These are phyloP conservation scores for Osmerus mordax DNA, from an alignment of 2,113 vertebrate species.

Conservation along the genomic window DNA sequence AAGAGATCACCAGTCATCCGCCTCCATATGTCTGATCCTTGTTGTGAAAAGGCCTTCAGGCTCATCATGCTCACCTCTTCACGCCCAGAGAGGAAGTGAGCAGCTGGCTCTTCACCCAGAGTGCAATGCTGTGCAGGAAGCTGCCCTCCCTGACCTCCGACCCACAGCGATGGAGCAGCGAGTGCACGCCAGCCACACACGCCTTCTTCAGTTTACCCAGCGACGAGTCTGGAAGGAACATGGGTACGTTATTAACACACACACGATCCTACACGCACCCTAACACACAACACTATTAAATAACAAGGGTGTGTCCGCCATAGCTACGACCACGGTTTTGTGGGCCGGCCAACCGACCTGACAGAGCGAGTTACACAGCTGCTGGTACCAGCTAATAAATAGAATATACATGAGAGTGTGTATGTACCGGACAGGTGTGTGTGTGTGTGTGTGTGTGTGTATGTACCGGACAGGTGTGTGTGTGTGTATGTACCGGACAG, in stretches of 20 bases:
- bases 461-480: neutral
- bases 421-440: neutral
- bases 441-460: neutral
- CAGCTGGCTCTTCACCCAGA: conserved; percentile 86
- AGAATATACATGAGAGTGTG: neutral
- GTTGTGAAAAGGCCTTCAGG: too few relatives aligned
- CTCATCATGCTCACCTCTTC: conserved; percentile 71
- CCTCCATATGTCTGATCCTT: too few relatives aligned
- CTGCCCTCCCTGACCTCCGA: conserved; percentile 68
- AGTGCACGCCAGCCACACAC: conserved; percentile 79
- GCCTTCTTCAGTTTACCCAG: conserved; percentile 82
- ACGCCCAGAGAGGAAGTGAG: conserved; percentile 75
- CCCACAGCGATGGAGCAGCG: conserved; percentile 74
- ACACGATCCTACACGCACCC: neutral
- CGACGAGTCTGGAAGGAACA: conserved; percentile 73
- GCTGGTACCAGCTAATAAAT: neutral
- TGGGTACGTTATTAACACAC: neutral
- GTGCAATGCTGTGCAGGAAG: conserved; percentile 79
- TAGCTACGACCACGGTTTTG: too few relatives aligned
- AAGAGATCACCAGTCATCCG: too few relatives aligned
- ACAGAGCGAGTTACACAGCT: neutral
- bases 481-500: conserved; percentile 76
- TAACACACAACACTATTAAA: neutral
- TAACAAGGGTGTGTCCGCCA: too few relatives aligned
- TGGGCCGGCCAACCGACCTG: neutral